Conservation (phyloP, 2,113 vertebrate species). For the Microtus oregoni region DNA sequence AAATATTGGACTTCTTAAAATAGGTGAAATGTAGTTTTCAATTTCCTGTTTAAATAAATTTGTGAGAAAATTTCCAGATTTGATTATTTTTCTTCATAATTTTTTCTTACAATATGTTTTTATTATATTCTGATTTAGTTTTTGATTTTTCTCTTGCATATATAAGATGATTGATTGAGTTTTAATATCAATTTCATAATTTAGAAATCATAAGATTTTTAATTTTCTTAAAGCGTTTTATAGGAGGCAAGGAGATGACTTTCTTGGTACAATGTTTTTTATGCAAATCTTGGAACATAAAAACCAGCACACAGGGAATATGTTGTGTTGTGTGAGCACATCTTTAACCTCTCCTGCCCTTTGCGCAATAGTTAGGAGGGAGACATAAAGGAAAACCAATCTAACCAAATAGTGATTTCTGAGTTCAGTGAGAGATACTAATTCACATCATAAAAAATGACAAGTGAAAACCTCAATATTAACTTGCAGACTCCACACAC, state of each 20-base stretch:
- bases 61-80: neutral
- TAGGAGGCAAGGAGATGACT: too few relatives aligned
- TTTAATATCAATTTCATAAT: neutral
- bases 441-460: neutral
- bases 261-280: neutral
- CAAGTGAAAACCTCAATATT: neutral
- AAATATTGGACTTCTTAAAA: neutral
- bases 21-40: neutral
- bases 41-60: neutral
- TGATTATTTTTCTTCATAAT: neutral
- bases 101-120: neutral
- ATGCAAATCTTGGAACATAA: neutral
- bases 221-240: neutral
- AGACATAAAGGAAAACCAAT: neutral
- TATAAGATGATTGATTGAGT: neutral
- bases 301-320: neutral
- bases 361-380: neutral
- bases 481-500: neutral
- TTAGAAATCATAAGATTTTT: neutral
- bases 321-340: neutral
- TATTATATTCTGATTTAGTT: neutral
- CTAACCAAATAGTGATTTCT: neutral
- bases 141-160: neutral
- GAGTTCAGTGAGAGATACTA: neutral
- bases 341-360: neutral